Conservation (phyloP, 2,113 vertebrate genomes). For the Archocentrus centrarchus region DNA sequence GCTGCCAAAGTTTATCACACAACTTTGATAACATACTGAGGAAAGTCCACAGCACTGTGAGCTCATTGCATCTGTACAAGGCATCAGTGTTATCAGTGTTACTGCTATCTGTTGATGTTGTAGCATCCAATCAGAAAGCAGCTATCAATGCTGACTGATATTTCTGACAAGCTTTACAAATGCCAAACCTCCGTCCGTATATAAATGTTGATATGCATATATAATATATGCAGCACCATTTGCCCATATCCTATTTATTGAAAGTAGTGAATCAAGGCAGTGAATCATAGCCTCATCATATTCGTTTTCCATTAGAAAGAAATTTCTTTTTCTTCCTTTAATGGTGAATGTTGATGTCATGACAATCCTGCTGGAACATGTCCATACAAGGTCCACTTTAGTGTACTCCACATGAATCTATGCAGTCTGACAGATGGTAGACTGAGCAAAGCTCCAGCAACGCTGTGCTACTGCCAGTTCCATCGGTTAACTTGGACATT, state of each 20-base stretch:
- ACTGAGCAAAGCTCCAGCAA: slow-evolving; percentile 53
- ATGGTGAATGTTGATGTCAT: slow-evolving; percentile 60
- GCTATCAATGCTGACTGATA: slow-evolving; percentile 6
- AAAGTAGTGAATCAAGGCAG: slow-evolving; percentile 35
- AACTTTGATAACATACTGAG: neutral
- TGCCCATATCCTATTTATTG: slow-evolving; percentile 37
- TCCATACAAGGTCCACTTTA: slow-evolving; percentile 68
- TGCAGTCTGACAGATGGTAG: slow-evolving; percentile 72
- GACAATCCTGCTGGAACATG: slow-evolving; percentile 60
- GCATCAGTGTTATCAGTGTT: slow-evolving; percentile 13
- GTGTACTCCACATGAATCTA: slow-evolving; percentile 57
- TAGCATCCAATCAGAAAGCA: slow-evolving; percentile 8
- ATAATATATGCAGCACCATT: slow-evolving; percentile 36
- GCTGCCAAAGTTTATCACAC: neutral
- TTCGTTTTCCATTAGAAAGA: slow-evolving; percentile 43
- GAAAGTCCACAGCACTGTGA: slow-evolving; percentile 20
- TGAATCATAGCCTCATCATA: slow-evolving; percentile 38
- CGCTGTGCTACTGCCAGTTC: slow-evolving; percentile 60
- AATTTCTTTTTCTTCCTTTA: slow-evolving; percentile 37
- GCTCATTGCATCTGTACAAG: slow-evolving; percentile 26
- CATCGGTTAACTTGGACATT: slow-evolving; percentile 60
- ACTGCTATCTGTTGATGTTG: neutral
- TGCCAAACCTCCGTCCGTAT: slow-evolving; percentile 26
- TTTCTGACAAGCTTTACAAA: neutral
- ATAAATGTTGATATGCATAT: slow-evolving; percentile 17